Evolutionary conservation across 2,888 invertebrate genomes (phyloP), one percentile per base, ranked within the genome.

Genomic region (Dynastes hyllus): DNA sequence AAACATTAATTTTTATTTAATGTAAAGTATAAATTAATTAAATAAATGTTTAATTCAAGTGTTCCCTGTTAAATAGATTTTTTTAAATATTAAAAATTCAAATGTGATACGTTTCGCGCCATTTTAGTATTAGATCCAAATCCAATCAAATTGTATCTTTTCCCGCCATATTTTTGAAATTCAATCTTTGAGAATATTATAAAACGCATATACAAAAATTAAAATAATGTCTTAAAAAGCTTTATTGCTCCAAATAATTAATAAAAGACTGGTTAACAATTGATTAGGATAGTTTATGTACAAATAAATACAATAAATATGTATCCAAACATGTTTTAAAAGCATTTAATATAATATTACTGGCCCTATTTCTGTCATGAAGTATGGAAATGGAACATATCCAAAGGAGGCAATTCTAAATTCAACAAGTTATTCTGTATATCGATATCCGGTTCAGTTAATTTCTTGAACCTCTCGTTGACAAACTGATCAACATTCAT

Each of bases 401-500:
- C 88, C 79, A 89, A 84, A 77, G 84, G 83, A 9, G 87, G 87
- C 78, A 89, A 82, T 80, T 88, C 88, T 50, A 88, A 81, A 83
- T 85, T 86, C 79, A 88, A 83, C 2, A 86, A 78, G 11, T 81
- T 80, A 77, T 83, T 83, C 67, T 81, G 83, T 61, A 86, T 81
- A 69, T 87, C 87, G 27, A 86, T 80, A 75, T 88, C 88, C 2
- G 87, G 85, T 78, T 87, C 89, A 0, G 88, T 88, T 76, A 89
- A 85, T 79, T 86, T 88, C 78, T 88, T 88, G 83, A 89, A 88
- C 66, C 89, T 83, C 82, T 89, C 89, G 81, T 88, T 89, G 2
- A 89, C 89, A 83, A 89, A 88, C 79, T 89, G 89, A 85, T 89
- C 89, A 0, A 89, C 89, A 82, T 89, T 89, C 88, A 89, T 88